Base-by-base conservation (phyloP, 2,797 vertebrate genomes). In the Capromys pilorides region DNA sequence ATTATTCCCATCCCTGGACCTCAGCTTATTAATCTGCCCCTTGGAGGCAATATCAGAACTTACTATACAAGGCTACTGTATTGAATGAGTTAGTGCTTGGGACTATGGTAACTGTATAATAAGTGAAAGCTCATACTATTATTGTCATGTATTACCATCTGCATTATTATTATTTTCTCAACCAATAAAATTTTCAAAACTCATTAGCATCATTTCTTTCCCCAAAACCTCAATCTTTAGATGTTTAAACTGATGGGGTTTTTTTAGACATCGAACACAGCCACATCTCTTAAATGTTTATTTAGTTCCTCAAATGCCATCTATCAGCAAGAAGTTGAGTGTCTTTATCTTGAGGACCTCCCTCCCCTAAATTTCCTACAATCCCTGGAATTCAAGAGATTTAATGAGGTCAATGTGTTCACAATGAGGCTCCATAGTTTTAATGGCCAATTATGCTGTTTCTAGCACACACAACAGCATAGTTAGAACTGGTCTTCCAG, bases 211-310 rank as follows among this genome's bases (percentile, higher is more conserved):
- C 33, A 83, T 9, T 92, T 39, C 21, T 92, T 83, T 80, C 57
- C 51, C 84, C 84, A 93, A 86, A 61, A 26, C 26, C 14, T 31
- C 84, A 82, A 73, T 66, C 49, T 85, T 14, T 81, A 39, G 13
- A 59, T 96, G 86, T 91, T 90, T 83, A 16, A 77, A 45, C 57
- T 75, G 9, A 67, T 85, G 24, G 10, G 51, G n/a, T 57, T 86
- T 95, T 94, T 79, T 28, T 78, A 54, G 51, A 91, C 28, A 83
- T 39, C 85, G 82, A 90, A 64, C 80, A 83, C 3, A 11, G 22
- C 54, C 59, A 62, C 83, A 77, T 91, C 39, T 79, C 24, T 85
- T 94, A 61, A 69, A 73, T 73, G 90, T 82, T 71, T 80, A 61
- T 84, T 93, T 79, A 92, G 54, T 92, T 64, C 79, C 22, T 62